phyloP scores from a whole-genome alignment of 2,888 invertebrate species.

The Nomada fucata region DNA sequence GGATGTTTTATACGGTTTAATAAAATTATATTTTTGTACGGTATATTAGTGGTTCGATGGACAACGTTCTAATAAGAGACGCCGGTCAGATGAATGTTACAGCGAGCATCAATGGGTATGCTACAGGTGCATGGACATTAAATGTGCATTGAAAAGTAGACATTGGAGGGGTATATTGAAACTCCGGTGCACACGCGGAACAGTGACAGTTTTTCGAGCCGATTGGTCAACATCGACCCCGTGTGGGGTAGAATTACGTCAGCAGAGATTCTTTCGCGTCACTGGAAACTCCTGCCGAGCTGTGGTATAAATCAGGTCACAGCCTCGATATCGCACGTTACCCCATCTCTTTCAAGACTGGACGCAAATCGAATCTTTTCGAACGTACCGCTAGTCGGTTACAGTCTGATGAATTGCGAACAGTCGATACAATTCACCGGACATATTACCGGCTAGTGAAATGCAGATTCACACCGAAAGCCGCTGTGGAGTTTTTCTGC shows the following conservation, averaged over 20 bases:
- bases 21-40: slow-evolving; percentile 30
- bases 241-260: slow-evolving; percentile 62
- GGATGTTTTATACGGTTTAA: slow-evolving; percentile 27
- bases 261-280: slow-evolving; percentile 63
- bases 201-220: slow-evolving; percentile 43
- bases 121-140: background rate
- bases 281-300: slow-evolving; percentile 46
- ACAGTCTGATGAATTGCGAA: background rate
- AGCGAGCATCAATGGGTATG: background rate
- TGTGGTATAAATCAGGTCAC: slow-evolving; percentile 64
- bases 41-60: background rate
- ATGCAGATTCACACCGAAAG: background rate
- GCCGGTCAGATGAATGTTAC: background rate
- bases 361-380: background rate
- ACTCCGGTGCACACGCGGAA: slow-evolving; percentile 3
- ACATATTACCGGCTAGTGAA: background rate
- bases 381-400: background rate
- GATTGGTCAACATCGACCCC: slow-evolving; percentile 58
- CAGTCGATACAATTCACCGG: background rate
- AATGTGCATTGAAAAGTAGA: background rate
- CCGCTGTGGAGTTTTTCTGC: no score
- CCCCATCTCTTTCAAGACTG: background rate
- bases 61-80: no score
- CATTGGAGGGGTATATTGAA: background rate
- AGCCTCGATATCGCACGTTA: background rate